Evolutionary conservation across 2,797 vertebrate species (phyloP), one percentile per base, ranked within the genome.

Genomic region (Megalops cyprinoides): DNA sequence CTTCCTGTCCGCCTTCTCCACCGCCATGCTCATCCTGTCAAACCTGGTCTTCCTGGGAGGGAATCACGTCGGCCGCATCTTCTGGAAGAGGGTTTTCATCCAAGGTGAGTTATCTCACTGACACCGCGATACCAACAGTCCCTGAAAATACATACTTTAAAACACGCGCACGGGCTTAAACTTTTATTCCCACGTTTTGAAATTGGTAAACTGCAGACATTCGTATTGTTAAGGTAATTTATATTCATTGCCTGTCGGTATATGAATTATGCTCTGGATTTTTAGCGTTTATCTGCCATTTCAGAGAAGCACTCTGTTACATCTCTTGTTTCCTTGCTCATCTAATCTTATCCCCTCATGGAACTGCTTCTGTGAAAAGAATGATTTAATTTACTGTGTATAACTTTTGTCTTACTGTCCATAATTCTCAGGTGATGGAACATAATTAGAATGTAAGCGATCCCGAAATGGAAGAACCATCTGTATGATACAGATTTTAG

Each of bases 21-120:
- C 96, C 9, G 96, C 96, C 28, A 93, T 98, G 93, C 91, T 99
- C 91, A 98, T 99, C 93, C 94, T 98, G 83, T 98, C 98, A 90
- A 99, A 99, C 91, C 95, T 99, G 82, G 94, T 99, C 82, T 99
- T 99, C 92, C 96, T 99, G 0, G 97, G 97, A 65, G 98, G 98
- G 79, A 95, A 88, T 84, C 95, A 97, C 0, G 93, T 99, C 46
- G 97, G 96, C 79, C 94, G 90, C 89, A 95, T 97, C 89, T 98
- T 98, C 91, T 99, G 96, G 97, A 95, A 96, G 83, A 95, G 96
- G 79, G 93, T 98, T 85, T 96, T 98, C 88, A 25, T 97, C 81
- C 95, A 97, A 95, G 98, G 98, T 96, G 91, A 84, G 87, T 77
- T 75, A 79, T 77, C 76, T 81, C 28, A 37, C 37, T 3, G 8